A percentile compares a stretch with the other conserved stretches of the same genome.
Evolutionary conservation across 2,797 vertebrate species (phyloP).

Genomic region (Halcyon smyrnensis): DNA sequence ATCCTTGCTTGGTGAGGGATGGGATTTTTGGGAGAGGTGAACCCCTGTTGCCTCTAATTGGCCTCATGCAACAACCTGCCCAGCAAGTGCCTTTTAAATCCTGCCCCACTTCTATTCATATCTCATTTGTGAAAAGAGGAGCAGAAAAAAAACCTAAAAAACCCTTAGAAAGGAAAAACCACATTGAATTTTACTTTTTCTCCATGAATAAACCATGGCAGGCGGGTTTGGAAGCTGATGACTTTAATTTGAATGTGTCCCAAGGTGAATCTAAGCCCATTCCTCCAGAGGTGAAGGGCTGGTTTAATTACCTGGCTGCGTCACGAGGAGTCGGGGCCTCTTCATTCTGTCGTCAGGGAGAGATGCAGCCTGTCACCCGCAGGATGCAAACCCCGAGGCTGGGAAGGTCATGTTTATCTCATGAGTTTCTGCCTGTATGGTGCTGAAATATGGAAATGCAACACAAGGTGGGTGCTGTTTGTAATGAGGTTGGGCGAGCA

Average conservation of each 20-base stretch:
- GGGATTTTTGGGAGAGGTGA: background rate
- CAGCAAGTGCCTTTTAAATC: background rate
- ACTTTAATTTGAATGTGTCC: slow-evolving; percentile 51
- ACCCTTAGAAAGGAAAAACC: background rate
- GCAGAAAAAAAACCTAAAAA: background rate
- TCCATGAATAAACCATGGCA: slow-evolving; percentile 15
- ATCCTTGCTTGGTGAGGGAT: background rate
- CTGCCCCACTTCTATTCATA: background rate
- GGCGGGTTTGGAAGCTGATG: background rate
- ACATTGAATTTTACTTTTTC: background rate
- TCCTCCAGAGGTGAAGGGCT: slow-evolving; percentile 19
- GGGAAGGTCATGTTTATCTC: slow-evolving; percentile 45
- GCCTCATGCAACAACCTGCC: background rate
- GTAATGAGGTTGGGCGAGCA: background rate
- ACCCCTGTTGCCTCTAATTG: background rate
- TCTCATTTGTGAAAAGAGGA: background rate
- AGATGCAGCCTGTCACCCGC: background rate
- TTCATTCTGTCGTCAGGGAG: accelerated
- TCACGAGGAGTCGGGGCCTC: background rate
- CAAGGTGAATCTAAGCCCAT: background rate
- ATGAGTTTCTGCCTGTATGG: background rate
- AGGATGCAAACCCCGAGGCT: background rate
- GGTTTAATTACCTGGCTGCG: slow-evolving; percentile 8
- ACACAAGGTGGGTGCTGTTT: background rate
- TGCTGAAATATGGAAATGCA: background rate